Base-by-base conservation (phyloP, 1,140 invertebrate species). In the Zaprionus vittiger region DNA sequence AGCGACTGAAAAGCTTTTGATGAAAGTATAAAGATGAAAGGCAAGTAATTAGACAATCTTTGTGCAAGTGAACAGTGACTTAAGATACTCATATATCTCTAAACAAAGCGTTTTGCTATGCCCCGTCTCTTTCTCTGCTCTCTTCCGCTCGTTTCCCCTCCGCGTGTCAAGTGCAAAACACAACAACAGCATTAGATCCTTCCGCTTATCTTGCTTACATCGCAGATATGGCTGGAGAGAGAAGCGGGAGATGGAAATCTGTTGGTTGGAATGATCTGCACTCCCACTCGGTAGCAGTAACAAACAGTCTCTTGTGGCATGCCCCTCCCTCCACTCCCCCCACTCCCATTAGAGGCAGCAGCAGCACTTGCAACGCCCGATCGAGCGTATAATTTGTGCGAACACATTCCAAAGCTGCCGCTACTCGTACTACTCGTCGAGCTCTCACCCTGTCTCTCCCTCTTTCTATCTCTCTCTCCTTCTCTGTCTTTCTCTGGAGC, bases 311-410 rank as follows among this genome's bases (percentile, higher is more conserved):
- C 6, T 9, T 4, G n/a, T 41, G 38, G 38, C 38, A 41, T 41
- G 15, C 2, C 15, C 15, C 38, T n/a, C 38, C 15, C 9, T 44
- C 49, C 12, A 4, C 14, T n/a, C 5, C 15, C 11, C 5, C 12
- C 7, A 22, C 61, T 17, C 24, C 38, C 70, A 72, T 71, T 71
- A 52, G 55, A 55, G 66, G 41, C 41, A 49, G 65, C 38, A 38
- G 37, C 41, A 47, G 41, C 77, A 83, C 76, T 87, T 87, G 76
- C 80, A 47, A 55, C 70, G 77, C 66, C 76, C 71, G 60, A 60
- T 67, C 73, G 73, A 74, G 74, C 73, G 66, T 85, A 89, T 83
- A 89, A 87, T 89, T 84, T 89, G 83, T 81, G 61, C 71, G 79
- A 81, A 84, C 81, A 87, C 81, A 89, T 89, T 89, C 84, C 78